Evolutionary conservation across 37 sponge, comb jelly and placozoan genomes (phyloP).

Genomic region (Petrosia ficiformis): DNA sequence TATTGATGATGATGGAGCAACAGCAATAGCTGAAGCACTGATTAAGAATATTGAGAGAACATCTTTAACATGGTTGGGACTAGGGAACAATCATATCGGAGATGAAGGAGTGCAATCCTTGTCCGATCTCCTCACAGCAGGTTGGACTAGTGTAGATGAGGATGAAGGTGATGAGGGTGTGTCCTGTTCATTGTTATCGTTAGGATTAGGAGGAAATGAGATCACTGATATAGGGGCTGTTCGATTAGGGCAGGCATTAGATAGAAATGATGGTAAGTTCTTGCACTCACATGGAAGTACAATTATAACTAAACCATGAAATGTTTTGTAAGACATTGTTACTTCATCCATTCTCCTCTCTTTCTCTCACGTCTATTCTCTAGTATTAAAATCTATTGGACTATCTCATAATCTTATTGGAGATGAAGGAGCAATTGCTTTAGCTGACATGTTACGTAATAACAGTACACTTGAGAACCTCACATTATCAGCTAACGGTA

Average conservation of each 20-base stretch:
- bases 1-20: constrained; percentile 65
- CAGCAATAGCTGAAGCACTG: constrained; percentile 49
- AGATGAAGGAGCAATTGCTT: constrained; percentile 57
- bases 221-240: constrained; percentile 44
- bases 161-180: constrained; percentile 21
- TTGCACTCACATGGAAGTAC: no score
- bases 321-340: no score
- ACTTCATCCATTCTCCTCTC: background rate
- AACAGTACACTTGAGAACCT: constrained; percentile 52
- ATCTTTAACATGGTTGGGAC: constrained; percentile 50
- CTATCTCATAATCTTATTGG: constrained; percentile 59
- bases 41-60: constrained; percentile 27
- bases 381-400: constrained; percentile 54
- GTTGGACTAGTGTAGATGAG: background rate
- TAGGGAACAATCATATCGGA: constrained; percentile 69
- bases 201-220: constrained; percentile 75
- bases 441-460: constrained; percentile 49
- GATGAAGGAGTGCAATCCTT: constrained; percentile 19
- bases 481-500: constrained; percentile 54
- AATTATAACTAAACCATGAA: no score
- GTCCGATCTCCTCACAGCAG: background rate
- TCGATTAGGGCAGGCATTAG: constrained; percentile 34
- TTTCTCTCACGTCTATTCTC: no score
- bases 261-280: constrained; percentile 49
- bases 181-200: constrained; percentile 42